Base-by-base conservation (phyloP, 2,113 vertebrate genomes). In the Grammomys surdaster region DNA sequence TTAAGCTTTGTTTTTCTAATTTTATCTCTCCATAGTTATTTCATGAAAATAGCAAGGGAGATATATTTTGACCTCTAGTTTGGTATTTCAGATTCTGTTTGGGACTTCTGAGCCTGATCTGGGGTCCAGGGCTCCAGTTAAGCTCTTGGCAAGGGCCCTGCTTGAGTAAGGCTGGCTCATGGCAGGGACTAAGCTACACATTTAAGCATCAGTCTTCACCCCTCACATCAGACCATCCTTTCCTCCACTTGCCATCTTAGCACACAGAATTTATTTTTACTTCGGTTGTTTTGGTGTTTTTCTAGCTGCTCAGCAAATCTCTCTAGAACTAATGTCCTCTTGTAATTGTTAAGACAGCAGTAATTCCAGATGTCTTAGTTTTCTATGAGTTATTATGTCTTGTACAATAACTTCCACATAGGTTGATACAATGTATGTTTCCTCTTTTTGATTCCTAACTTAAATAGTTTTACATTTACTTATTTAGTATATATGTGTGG, bases 41-140 rank as follows among this genome's bases (percentile, higher is more conserved):
- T 92, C 92, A 31, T 22, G 51, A 51, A 75, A 81, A 14, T 56
- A 81, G 54, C 36, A 31, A 63, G 17, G n/a, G 56, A 46, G 10
- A 65, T 69, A 40, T 91, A 26, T 31, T 43, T n/a, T 46, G 28
- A 33, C 8, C 70, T 90, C 7, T 56, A 75, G n/a, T 75, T 0
- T 48, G 43, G 22, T 93, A n/a, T 80, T 90, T 69, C n/a, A 63
- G 56, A 20, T 92, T 46, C 16, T 80, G 63, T 90, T 85, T 82
- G 82, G 40, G 51, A 93, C 8, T 91, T 93, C 31, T 43, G 58
- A 43, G 51, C 36, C 67, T 95, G 88, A 92, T 94, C 94, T 51
- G 81, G 95, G 91, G 88, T 89, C 97, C 97, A 65, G 91, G 95
- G 89, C 97, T 98, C 96, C 97, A 92, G 97, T 97, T 97, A 93